Evolutionary conservation across 2,797 vertebrate genomes (phyloP), one percentile per base, ranked within the genome.

Genomic region (Rhinatrema bivittatum): DNA sequence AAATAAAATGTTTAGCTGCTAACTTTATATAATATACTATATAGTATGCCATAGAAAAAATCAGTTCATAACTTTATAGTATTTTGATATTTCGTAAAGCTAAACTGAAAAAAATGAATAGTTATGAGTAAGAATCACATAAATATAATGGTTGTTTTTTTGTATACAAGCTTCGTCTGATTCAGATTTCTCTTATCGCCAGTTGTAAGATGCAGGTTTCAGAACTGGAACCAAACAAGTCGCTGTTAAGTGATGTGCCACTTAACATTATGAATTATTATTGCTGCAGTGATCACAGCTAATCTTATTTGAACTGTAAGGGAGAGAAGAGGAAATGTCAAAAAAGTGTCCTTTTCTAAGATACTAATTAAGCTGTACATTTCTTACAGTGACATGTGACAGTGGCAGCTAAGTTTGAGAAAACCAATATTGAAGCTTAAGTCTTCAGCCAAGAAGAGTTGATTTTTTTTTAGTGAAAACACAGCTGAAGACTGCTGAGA

Each of bases 401-500:
- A 53, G 49, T 39, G 59, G 23, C 60, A 42, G 53, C 55, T 53
- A 70, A 56, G 42, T 73, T 69, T 74, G 25, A 56, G 57, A 53
- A 34, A 17, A 39, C 37, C 4, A 35, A 35, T 52, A 29, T 60
- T 65, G 31, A 68, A 53, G 25, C 46, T n/a, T n/a, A 60, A 59
- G 56, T 60, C 39, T 44, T 55, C 36, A 56, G 35, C 35, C 43
- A 58, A 56, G n/a, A 20, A 18, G 16, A 34, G 26, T 36, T 50
- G 62, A 57, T 46, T 31, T 72, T 74, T 72, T 58, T 48, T 58
- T 51, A 47, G 60, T 36, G 29, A 40, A 55, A 62, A 68, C 53
- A 63, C 60, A 70, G 61, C 64, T 69, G 61, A 48, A 42, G 49
- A 60, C 39, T 58, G 52, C 48, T 51, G 20, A 19, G 10, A 20